A percentile compares a stretch with the other conserved stretches of the same genome.
Conservation (phyloP, 2,888 invertebrate genomes). For the Eupelmus urozonus region DNA sequence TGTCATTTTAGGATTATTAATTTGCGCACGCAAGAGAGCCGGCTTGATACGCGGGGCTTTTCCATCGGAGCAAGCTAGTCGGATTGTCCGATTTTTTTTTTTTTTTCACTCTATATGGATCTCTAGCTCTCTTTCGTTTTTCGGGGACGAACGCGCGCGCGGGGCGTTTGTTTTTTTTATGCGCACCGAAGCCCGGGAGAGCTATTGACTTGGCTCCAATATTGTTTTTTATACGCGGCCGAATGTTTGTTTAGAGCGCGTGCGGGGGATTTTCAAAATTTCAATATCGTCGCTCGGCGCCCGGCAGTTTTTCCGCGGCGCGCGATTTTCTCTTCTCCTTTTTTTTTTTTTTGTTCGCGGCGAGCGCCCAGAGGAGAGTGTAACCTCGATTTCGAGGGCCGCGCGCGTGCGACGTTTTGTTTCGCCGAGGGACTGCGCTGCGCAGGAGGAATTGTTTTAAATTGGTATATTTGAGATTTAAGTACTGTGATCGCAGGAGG, state of each 20-base stretch:
- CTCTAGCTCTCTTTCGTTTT: constrained; percentile 1
- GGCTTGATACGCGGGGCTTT: not conserved
- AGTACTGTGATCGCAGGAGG: no score
- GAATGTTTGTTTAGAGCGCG: constrained; percentile 41
- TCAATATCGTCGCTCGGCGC: constrained; percentile 45
- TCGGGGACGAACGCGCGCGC: not conserved
- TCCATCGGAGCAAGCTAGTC: no score
- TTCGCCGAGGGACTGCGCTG: no score
- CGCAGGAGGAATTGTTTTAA: no score
- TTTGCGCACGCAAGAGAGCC: constrained; percentile 18
- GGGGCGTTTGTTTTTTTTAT: not conserved
- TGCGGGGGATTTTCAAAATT: constrained; percentile 46
- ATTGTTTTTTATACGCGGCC: constrained; percentile 47
- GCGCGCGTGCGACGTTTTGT: no score
- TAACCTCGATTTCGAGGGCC: no score
- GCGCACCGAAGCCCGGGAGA: no score
- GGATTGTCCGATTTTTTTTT: not conserved
- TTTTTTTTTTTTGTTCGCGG: not conserved
- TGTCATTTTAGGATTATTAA: constrained; percentile 59
- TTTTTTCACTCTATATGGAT: not conserved
- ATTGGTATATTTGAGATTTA: not conserved
- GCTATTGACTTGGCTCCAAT: constrained; percentile 47
- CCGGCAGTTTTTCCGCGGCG: not conserved
- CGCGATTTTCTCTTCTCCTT: not conserved
- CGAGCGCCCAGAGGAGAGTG: no score